A percentile compares a stretch with the other conserved stretches of the same genome.
Conservation (phyloP, 2,888 invertebrate genomes). For the Ceraclea dissimilis region DNA sequence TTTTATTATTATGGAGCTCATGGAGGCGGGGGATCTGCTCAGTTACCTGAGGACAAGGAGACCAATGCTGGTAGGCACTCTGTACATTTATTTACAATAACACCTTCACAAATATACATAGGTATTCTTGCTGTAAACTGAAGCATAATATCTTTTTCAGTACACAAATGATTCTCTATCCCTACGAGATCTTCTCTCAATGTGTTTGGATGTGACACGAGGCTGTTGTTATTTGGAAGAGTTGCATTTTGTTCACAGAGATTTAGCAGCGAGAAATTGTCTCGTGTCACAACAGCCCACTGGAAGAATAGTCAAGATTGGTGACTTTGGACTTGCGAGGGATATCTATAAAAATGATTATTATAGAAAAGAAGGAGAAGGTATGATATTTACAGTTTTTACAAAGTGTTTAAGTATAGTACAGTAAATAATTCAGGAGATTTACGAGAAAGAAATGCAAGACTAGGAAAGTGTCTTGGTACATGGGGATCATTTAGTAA, state of each 20-base stretch:
- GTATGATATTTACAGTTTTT: slow-evolving; percentile 30
- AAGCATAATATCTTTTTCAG: slow-evolving; percentile 39
- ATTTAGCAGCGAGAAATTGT: slow-evolving; percentile 94
- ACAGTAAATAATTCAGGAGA: not conserved
- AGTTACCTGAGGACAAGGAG: slow-evolving; percentile 82
- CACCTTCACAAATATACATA: too few species aligned
- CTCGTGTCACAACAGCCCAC: slow-evolving; percentile 70
- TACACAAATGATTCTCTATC: slow-evolving; percentile 59
- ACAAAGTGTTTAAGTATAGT: slow-evolving; percentile 2
- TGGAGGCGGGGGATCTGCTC: slow-evolving; percentile 94
- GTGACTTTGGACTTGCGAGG: slow-evolving; percentile 93
- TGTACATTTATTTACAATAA: slow-evolving; percentile 28
- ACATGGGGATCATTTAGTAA: not conserved
- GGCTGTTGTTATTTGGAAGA: slow-evolving; percentile 95
- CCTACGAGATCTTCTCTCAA: slow-evolving; percentile 77
- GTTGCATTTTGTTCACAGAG: slow-evolving; percentile 95
- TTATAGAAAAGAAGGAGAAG: slow-evolving; percentile 88
- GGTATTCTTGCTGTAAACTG: too few species aligned
- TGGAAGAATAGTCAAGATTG: slow-evolving; percentile 87
- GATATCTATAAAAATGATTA: slow-evolving; percentile 98
- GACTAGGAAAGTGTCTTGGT: too few species aligned
- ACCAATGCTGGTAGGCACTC: slow-evolving; percentile 64
- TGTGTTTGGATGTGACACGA: slow-evolving; percentile 92
- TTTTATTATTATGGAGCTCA: slow-evolving; percentile 91
- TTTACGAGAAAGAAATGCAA: not conserved